Evolutionary conservation across 2,888 invertebrate genomes (phyloP), one percentile per base, ranked within the genome.

Genomic region (Aspidiotus rigidus): DNA sequence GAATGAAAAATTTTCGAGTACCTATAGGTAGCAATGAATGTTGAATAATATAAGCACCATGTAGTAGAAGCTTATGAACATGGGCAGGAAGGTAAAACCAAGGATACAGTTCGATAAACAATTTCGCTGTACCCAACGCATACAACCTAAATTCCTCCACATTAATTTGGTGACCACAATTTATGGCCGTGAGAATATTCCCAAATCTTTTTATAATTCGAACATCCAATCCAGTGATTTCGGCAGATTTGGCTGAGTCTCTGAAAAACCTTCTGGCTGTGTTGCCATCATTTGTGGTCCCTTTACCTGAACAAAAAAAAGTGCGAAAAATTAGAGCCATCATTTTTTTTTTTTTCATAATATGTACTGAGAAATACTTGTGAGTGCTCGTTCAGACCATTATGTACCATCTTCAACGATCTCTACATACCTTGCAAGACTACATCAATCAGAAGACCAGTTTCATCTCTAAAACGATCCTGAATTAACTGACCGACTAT

Each of bases 71-170:
- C 39, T 40, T 53, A 16, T 64, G 64, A 28, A 54, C 39, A 55
- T 11, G 13, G 17, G 56, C 39, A 39, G 28, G 49, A 17, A 64
- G 39, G n/a, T 62, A 49, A 62, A 49, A 62, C 16, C 62, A 62
- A 62, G 28, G 13, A 44, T 62, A 55, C 39, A 64, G n/a, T 64
- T 49, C 53, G 55, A 64, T 64, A 39, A 40, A 39, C 17, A 55
- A 41, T 64, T 64, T 13, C 39, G 54, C 39, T 64, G 64, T 64
- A 40, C 39, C 40, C 41, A 54, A 64, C 28, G 54, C 53, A 64
- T 64, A 64, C 7, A 54, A 53, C 53, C 53, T 63, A 53, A 63
- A 63, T 28, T 28, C 28, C 44, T 62, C 42, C 44, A 53, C 63
- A 53, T 53, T 53, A 53, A 63, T 44, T 13, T 28, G 39, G 16